phyloP scores from a whole-genome alignment of 2,888 invertebrate species.

The Agonopterix alstromeriana region DNA sequence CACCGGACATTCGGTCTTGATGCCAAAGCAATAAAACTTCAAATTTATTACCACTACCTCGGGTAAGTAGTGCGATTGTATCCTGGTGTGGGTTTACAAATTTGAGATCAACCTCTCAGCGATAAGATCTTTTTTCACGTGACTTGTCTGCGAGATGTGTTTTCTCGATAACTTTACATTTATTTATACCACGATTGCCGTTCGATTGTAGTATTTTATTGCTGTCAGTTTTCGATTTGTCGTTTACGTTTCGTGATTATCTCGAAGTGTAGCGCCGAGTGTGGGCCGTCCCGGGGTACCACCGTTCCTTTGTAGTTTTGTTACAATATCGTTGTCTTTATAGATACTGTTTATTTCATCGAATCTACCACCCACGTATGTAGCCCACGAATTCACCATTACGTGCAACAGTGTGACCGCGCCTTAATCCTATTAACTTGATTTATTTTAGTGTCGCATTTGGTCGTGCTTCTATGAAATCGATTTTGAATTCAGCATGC shows the following conservation, averaged over 20 bases:
- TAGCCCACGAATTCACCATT: constrained; percentile 15
- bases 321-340: constrained; percentile 9
- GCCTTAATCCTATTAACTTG: constrained; percentile 13
- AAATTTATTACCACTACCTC: constrained; percentile 35
- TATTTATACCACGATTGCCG: constrained; percentile 34
- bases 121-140: constrained; percentile 41
- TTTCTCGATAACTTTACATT: constrained; percentile 35
- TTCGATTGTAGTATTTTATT: constrained; percentile 46
- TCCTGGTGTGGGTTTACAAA: constrained; percentile 22
- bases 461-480: constrained; percentile 8
- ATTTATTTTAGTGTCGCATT: constrained; percentile 9
- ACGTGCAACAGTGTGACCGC: constrained; percentile 11
- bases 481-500: constrained; percentile 6
- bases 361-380: constrained; percentile 12
- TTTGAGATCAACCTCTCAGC: constrained; percentile 25
- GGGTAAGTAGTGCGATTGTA: constrained; percentile 41
- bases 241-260: constrained; percentile 28
- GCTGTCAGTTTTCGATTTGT: constrained; percentile 37
- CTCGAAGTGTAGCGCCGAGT: constrained; percentile 11
- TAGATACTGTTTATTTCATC: constrained; percentile 14
- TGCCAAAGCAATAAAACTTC: constrained; percentile 29
- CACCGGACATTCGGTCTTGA: constrained; percentile 33
- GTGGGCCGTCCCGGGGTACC: constrained; percentile 12
- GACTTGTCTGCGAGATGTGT: constrained; percentile 21
- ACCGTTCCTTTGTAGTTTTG: constrained; percentile 4